Conservation (phyloP, 2,888 invertebrate genomes). For the Macrosiphum euphorbiae region DNA sequence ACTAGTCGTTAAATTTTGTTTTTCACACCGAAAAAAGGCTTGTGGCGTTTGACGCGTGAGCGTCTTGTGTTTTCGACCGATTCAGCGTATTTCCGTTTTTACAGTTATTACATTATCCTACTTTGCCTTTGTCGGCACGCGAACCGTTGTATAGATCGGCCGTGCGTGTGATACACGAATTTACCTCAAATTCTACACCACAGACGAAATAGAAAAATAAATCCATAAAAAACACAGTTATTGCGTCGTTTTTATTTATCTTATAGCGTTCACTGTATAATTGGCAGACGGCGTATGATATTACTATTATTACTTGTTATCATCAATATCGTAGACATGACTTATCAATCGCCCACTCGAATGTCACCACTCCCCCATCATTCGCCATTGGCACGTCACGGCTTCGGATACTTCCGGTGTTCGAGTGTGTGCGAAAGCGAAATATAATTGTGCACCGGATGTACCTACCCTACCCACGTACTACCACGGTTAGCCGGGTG, state of each 20-base stretch:
- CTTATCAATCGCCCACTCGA: neutral
- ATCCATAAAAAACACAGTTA: neutral
- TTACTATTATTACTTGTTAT: neutral
- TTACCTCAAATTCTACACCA: neutral
- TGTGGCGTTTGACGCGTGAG: neutral
- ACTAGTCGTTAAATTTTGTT: conserved; percentile 6
- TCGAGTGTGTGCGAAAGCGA: neutral
- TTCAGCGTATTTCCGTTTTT: neutral
- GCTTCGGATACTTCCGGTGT: neutral
- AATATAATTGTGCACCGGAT: too few relatives aligned
- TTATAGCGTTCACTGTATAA: neutral
- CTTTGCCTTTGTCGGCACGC: neutral
- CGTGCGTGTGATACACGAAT: neutral
- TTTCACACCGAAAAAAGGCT: neutral
- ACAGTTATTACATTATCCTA: neutral
- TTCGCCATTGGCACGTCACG: neutral
- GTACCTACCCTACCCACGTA: too few relatives aligned
- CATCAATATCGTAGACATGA: neutral
- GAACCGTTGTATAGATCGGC: neutral
- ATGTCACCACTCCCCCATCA: neutral
- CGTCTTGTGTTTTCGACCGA: neutral
- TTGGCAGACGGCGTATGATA: neutral
- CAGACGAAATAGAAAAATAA: neutral
- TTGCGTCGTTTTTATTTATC: neutral
- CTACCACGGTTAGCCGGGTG: too few relatives aligned